Conservation (phyloP, 2,888 invertebrate genomes). For the Raillietiella orientalis region DNA sequence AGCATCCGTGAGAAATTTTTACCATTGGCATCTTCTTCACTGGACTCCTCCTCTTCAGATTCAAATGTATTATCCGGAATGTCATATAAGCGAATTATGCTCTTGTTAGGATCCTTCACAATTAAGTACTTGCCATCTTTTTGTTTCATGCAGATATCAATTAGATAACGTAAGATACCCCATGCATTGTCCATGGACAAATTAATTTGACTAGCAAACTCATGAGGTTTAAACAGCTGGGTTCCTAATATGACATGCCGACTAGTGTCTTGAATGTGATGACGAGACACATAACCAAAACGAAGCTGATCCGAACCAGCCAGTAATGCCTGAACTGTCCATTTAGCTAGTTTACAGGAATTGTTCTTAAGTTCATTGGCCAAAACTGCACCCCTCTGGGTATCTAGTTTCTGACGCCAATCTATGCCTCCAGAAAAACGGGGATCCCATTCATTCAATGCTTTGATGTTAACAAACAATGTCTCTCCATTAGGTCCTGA, state of each 20-base stretch:
- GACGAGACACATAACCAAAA: conserved; percentile 93
- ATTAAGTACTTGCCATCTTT: conserved; percentile 79
- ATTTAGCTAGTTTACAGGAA: conserved; percentile 96
- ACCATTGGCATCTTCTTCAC: conserved; percentile 48
- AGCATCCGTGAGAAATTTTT: no score
- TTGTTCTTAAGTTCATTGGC: conserved; percentile 96
- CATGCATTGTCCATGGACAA: conserved; percentile 98
- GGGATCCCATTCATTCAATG: conserved; percentile 97
- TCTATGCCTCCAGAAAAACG: conserved; percentile 82
- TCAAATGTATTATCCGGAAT: conserved; percentile 97
- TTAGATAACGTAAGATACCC: conserved; percentile 87
- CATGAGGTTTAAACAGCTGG: conserved; percentile 90
- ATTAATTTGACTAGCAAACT: conserved; percentile 95
- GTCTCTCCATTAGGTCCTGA: conserved; percentile 45
- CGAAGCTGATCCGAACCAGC: conserved; percentile 93
- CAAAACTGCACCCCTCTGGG: conserved; percentile 85
- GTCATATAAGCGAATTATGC: conserved; percentile 82
- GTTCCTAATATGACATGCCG: conserved; percentile 88
- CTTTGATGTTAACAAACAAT: conserved; percentile 81
- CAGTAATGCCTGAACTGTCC: conserved; percentile 79
- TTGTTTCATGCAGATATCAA: conserved; percentile 87
- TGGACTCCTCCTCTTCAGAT: conserved; percentile 72
- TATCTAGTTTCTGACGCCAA: conserved; percentile 91
- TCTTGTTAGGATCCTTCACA: conserved; percentile 98
- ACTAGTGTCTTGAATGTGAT: conserved; percentile 66